Evolutionary conservation across 2,113 vertebrate genomes (phyloP), one percentile per base, ranked within the genome.

Genomic region (Perca fluviatilis): DNA sequence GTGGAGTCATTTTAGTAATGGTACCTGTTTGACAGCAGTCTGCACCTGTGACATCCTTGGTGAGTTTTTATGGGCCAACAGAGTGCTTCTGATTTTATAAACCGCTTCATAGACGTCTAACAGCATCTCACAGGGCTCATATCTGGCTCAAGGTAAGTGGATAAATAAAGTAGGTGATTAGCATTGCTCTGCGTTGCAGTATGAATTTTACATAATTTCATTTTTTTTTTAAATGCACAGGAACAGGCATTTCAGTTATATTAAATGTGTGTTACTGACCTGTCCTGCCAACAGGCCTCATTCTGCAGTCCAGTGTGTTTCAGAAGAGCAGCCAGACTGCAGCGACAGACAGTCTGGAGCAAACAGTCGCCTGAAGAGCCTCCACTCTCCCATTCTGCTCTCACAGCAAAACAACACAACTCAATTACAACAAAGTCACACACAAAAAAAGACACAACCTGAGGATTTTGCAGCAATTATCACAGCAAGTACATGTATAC

Each of bases 291-390:
- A 66, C 89, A 93, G 7, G 94, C 95, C 69, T 95, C 91, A 43
- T 90, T 93, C 86, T 95, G 94, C 61, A 96, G 91, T 14, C 95
- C 95, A 0, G 94, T 92, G 88, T 96, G 96, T 83, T 96, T 96
- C 51, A 96, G 92, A 58, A 96, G 90, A 66, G 92, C 95, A 60
- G 95, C 96, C 49, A 96, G 91, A 77, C 95, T 92, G 83, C 96
- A 96, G 79, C 95, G 94, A 54, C 95, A 96, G 1, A 91, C 95
- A 1, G 93, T 91, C 81, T 95, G 94, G 82, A 96, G 87, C 87
- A 96, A 85, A 82, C 77, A 73, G 68, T 96, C 95, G 1, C 91
- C 92, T 25, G 76, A 82, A 23, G 92, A 84, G 47, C 88, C 88
- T 66, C 89, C 89, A 30, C 69, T 90, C n/a, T 96, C 96, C 95